Base-by-base conservation (phyloP, 1,140 invertebrate genomes). In the Papilio helenus region DNA sequence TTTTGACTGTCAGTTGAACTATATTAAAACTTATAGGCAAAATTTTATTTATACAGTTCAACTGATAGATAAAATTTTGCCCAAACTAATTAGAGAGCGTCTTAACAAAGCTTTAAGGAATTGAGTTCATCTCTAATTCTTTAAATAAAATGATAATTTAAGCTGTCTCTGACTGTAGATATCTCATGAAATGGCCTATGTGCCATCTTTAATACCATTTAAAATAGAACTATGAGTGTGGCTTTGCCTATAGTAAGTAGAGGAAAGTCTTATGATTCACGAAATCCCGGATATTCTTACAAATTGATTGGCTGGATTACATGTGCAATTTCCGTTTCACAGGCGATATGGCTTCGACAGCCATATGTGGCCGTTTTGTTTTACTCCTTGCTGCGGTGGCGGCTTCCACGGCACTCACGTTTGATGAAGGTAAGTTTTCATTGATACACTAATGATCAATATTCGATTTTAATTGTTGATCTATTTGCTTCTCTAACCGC, bases 271-370 rank as follows among this genome's bases (percentile, higher is more conserved):
- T 55, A 55, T 55, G 23, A 12, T 26, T 61, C 3, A 58, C 9
- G 0, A 26, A 61, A 61, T 61, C 9, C 58, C 58, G 72, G 55
- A 74, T 23, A 3, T 76, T 29, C 46, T 23, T 29, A 76, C 34
- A 51, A 55, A 55, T 39, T 76, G 20, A 68, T 65, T 23, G 23
- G 0, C 34, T 42, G 68, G 68, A 74, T 79, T 61, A 26, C 58
- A 80, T 76, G 55, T 61, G 74, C 78, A 72, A 42, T 51, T 72
- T 81, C 76, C 76, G 76, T 80, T 84, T 86, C 74, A 20, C 85
- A 89, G 87, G 86, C 85, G 86, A 84, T 85, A 93, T 93, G 92
- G 92, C 90, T 88, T 83, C 78, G 16, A 55, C 79, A 79, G 88
- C 86, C 87, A 83, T 88, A 81, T 84, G 82, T 76, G 83, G 80